Evolutionary conservation across 2,113 vertebrate species (phyloP), one percentile per base, ranked within the genome.

Genomic region (Bos indicus): DNA sequence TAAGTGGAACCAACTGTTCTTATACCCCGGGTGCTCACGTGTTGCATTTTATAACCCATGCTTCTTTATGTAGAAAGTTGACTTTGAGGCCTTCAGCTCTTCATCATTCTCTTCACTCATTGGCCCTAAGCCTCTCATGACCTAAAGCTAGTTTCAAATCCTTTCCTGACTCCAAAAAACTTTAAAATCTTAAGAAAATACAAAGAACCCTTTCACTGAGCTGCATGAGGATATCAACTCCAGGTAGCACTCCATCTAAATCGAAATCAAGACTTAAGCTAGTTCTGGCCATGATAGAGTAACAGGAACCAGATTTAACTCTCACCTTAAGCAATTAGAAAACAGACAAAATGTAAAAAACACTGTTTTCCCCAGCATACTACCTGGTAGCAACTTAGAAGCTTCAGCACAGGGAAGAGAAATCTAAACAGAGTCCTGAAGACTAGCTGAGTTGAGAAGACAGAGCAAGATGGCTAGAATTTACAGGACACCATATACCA

Each of bases 1-100:
- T 94, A 91, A 96, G 60, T 94, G 91, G 77, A 93, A 93, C 74
- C 86, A 97, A 86, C 77, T 93, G 91, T 87, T 86, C 56, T 60
- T 36, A 60, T 17, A 17, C 26, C 92, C 88, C 57, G 33, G 81
- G 60, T 94, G 11, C 28, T 95, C 85, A 43, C 36, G 15, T 89
- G 52, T 43, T 96, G 46, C 33, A 28, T 87, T 91, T 95, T 92
- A 77, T 81, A 96, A 91, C 25, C 81, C 88, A 46, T 43, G 19
- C 16, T 97, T 87, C 57, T 97, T 77, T 67, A 30, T 11, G 26
- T 16, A 64, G 36, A 91, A 86, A 74, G 30, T 36, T 86, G 82
- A n/a, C 46, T 85, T 97, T 93, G 77, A 87, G 52, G 86, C 30
- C 86, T 71, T 57, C 43, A 89, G 21, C 52, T 33, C 3, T 71